phyloP scores from a whole-genome alignment of 2,797 vertebrate genomes.

The Tragopan temminckii region DNA sequence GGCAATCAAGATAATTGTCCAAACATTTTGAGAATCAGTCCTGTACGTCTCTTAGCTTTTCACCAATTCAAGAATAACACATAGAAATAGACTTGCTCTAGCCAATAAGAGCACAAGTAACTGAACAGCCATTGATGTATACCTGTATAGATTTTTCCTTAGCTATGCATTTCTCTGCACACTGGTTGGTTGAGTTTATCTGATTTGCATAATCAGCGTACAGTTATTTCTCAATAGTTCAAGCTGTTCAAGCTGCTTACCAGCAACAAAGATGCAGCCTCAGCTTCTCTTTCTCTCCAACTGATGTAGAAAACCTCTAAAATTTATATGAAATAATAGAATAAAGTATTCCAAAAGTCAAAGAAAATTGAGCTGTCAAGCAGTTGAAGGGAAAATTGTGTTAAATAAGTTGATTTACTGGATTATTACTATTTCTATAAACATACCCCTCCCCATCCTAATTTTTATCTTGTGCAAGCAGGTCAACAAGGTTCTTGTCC shows the following conservation, averaged over 20 bases:
- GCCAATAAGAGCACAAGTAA: constrained; percentile 44
- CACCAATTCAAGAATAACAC: constrained; percentile 40
- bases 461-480: constrained; percentile 62
- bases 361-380: constrained; percentile 52
- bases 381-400: constrained; percentile 18
- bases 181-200: constrained; percentile 60
- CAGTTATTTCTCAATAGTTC: constrained; percentile 60
- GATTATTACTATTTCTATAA: constrained; percentile 53
- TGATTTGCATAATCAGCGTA: constrained; percentile 71
- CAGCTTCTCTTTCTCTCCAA: constrained; percentile 61
- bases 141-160: constrained; percentile 64
- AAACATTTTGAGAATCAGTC: constrained; percentile 51
- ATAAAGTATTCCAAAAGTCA: constrained; percentile 56
- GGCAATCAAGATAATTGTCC: constrained; percentile 65
- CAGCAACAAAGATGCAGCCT: constrained; percentile 70
- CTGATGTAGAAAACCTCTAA: constrained; percentile 45
- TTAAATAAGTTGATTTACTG: constrained; percentile 36
- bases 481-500: constrained; percentile 53
- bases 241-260: constrained; percentile 57
- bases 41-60: constrained; percentile 52
- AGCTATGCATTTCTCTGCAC: constrained; percentile 19
- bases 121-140: constrained; percentile 53
- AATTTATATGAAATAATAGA: constrained; percentile 48
- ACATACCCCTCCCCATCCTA: background rate
- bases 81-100: constrained; percentile 41